A percentile compares a stretch with the other conserved stretches of the same genome.
These are phyloP conservation scores for Drosophila rubida DNA, from an alignment of 2,888 invertebrate genomes.

Conservation along the genomic window DNA sequence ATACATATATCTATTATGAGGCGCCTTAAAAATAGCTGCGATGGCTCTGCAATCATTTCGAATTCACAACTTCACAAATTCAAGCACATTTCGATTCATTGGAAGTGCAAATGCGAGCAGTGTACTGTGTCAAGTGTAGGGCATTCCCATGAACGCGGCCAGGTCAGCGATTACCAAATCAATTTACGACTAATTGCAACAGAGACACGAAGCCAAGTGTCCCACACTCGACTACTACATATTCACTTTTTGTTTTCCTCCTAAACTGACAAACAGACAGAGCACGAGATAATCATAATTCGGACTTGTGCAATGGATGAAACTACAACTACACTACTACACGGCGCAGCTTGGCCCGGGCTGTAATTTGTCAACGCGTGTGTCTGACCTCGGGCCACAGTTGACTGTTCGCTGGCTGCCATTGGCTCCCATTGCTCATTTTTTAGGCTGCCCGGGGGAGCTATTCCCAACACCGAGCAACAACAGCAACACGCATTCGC, in stretches of 20 bases:
- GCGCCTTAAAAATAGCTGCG: conserved; percentile 20
- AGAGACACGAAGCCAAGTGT: conserved; percentile 22
- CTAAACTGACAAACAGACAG: conserved; percentile 3
- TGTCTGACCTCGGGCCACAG: conserved; percentile 51
- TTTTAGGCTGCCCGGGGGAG: conserved; percentile 39
- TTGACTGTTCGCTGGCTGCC: conserved; percentile 30
- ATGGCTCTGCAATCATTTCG: conserved; percentile 10
- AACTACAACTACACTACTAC: neutral
- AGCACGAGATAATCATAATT: conserved; percentile 30
- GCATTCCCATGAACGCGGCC: conserved; percentile 17
- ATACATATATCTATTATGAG: conserved; percentile 14
- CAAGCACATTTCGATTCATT: conserved; percentile 12
- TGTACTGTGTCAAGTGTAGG: conserved; percentile 40
- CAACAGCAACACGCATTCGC: conserved; percentile 1
- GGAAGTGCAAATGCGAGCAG: conserved; percentile 12
- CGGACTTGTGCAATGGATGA: neutral
- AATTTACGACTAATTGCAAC: conserved; percentile 54
- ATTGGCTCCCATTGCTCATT: conserved; percentile 28
- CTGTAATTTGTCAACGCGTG: conserved; percentile 59
- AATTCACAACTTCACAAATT: conserved; percentile 11
- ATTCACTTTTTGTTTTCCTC: conserved; percentile 5
- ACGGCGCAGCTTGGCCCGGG: neutral
- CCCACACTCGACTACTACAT: conserved; percentile 1
- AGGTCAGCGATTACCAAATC: conserved; percentile 38
- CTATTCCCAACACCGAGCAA: conserved; percentile 29